Conservation (phyloP, 2,113 vertebrate species). For the Pelodiscus sinensis region DNA sequence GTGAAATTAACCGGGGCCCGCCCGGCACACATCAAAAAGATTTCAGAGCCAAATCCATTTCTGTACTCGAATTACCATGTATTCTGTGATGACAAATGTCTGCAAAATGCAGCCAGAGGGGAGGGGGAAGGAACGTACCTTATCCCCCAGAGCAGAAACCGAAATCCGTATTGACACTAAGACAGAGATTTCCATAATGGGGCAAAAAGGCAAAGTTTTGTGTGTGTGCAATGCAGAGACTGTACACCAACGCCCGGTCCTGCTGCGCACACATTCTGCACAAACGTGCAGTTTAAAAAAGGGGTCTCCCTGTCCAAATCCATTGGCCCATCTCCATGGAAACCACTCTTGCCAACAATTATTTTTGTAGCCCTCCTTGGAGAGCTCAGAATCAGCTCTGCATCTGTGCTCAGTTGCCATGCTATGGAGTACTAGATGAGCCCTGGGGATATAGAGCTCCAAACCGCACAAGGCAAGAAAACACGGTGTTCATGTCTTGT, state of each 20-base stretch:
- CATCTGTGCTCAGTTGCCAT: not conserved
- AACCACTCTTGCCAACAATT: not conserved
- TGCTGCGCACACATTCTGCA: not conserved
- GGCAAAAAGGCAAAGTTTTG: not conserved
- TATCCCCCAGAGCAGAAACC: not conserved
- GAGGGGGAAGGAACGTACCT: not conserved
- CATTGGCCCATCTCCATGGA: not conserved
- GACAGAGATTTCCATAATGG: not conserved
- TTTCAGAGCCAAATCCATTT: accelerated
- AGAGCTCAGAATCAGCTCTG: not conserved
- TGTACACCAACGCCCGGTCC: not conserved
- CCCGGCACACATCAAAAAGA: not conserved
- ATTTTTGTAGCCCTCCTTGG: not conserved
- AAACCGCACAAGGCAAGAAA: not conserved
- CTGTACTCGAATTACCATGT: accelerated
- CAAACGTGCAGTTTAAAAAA: not conserved
- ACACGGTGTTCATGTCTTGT: not conserved
- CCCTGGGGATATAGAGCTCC: not conserved
- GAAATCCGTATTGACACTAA: not conserved
- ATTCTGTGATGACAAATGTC: not conserved
- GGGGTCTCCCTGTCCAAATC: not conserved
- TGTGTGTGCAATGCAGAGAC: not conserved
- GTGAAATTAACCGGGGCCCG: accelerated
- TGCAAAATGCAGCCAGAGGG: not conserved
- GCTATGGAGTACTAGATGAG: not conserved